Percentiles rank a stretch among this genome's conserved stretches.
These are phyloP conservation scores for Limnephilus lunatus DNA, from an alignment of 2,888 invertebrate species.

Conservation along the genomic window DNA sequence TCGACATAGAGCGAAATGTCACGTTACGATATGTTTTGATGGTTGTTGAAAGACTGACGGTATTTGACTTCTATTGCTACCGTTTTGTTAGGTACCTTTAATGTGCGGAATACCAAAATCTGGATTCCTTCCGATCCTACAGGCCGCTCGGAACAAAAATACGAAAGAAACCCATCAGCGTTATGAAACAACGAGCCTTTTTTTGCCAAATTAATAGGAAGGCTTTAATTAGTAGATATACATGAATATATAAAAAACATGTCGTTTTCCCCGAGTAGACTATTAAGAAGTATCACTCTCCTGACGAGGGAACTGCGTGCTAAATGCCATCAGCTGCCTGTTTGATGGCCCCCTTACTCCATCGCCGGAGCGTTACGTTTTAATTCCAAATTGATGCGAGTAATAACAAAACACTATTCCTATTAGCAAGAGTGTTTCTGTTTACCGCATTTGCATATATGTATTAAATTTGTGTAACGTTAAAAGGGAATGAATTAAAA, in stretches of 20 bases:
- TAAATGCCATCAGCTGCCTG: neutral
- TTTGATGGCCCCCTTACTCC: neutral
- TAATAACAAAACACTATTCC: neutral
- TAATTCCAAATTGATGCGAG: neutral
- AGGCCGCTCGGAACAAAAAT: too few species aligned
- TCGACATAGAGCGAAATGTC: too few species aligned
- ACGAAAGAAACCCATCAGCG: too few species aligned
- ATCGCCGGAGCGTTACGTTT: neutral
- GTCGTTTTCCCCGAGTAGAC: neutral
- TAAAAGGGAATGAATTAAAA: neutral
- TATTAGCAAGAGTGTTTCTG: neutral
- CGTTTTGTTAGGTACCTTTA: too few species aligned
- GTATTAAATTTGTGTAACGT: neutral
- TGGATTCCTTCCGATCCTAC: too few species aligned
- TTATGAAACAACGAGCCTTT: too few species aligned
- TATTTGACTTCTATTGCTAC: too few species aligned
- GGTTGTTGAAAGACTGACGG: too few species aligned
- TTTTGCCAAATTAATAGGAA: neutral
- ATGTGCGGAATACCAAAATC: too few species aligned
- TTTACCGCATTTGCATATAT: neutral
- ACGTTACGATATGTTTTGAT: too few species aligned
- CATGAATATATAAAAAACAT: neutral
- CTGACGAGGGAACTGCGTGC: neutral
- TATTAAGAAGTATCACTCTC: neutral
- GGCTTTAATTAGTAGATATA: neutral